phyloP scores from a whole-genome alignment of 1,140 invertebrate genomes.

The Wiebesia pumilae region DNA sequence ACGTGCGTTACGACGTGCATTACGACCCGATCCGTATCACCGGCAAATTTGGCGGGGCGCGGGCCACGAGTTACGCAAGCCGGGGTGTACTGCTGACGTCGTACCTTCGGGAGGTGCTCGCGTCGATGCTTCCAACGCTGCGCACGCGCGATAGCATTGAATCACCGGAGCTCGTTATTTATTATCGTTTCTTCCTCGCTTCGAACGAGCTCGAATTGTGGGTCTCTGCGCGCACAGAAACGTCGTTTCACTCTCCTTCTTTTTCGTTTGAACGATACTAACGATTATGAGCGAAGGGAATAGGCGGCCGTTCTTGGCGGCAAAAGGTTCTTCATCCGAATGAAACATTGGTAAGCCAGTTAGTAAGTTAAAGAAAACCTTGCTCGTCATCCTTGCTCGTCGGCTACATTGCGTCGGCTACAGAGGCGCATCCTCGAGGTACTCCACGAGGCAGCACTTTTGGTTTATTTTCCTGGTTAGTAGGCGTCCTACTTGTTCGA shows the following conservation, averaged over 20 bases:
- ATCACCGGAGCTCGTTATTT: not conserved
- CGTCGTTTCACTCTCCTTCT: not conserved
- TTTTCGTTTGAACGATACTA: not conserved
- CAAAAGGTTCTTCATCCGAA: not conserved
- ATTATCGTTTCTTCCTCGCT: not conserved
- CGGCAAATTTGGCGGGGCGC: not conserved
- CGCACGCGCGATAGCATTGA: not conserved
- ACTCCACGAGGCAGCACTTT: not conserved
- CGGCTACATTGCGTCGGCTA: not conserved
- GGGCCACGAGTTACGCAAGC: not conserved
- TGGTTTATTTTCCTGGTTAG: not conserved
- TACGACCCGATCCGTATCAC: not conserved
- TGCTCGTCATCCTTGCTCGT: not conserved
- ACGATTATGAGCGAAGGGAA: not conserved
- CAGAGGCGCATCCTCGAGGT: not conserved
- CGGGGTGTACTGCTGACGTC: not conserved
- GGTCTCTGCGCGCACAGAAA: not conserved
- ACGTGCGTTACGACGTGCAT: too few relatives aligned
- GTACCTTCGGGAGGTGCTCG: not conserved
- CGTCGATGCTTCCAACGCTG: not conserved
- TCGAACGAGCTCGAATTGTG: not conserved
- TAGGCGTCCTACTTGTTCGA: not conserved
- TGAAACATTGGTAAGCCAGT: not conserved
- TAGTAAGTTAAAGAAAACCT: not conserved
- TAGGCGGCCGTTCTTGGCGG: not conserved